A percentile compares a stretch with the other conserved stretches of the same genome.
Evolutionary conservation across 2,888 invertebrate species (phyloP).

Genomic region (Drosophila rubida): DNA sequence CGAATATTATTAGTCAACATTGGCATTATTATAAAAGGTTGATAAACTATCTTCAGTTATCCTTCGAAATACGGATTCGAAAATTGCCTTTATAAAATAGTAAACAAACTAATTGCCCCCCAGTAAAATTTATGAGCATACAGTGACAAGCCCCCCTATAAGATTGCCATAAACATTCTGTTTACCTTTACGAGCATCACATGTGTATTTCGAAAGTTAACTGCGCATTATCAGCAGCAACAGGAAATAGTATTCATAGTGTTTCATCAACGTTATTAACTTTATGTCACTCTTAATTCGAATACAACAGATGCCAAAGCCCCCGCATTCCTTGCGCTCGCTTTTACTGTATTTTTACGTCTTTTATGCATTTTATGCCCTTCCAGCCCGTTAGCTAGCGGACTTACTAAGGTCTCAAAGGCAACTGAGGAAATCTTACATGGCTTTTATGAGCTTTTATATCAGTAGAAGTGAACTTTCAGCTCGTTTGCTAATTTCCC

Average conservation of each 20-base stretch:
- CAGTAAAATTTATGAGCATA: neutral
- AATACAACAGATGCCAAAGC: neutral
- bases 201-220: neutral
- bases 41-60: neutral
- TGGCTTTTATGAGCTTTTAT: slow-evolving; percentile 10
- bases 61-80: neutral
- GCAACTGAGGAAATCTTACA: slow-evolving; percentile 5
- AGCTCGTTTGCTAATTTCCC: slow-evolving; percentile 9
- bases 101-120: neutral
- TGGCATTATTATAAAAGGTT: too few species aligned
- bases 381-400: slow-evolving; percentile 1
- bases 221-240: slow-evolving; percentile 1
- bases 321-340: neutral
- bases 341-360: neutral
- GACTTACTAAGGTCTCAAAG: slow-evolving; percentile 1
- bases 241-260: neutral
- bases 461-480: neutral
- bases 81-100: neutral
- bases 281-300: neutral
- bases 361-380: neutral
- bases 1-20: too few species aligned
- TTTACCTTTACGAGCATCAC: neutral
- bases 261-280: neutral
- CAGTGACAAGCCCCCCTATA: neutral
- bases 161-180: neutral